Percentiles rank a stretch among this genome's conserved stretches.
Evolutionary conservation across 2,888 invertebrate genomes (phyloP).

Genomic region (Leptinotarsa tumamoca): DNA sequence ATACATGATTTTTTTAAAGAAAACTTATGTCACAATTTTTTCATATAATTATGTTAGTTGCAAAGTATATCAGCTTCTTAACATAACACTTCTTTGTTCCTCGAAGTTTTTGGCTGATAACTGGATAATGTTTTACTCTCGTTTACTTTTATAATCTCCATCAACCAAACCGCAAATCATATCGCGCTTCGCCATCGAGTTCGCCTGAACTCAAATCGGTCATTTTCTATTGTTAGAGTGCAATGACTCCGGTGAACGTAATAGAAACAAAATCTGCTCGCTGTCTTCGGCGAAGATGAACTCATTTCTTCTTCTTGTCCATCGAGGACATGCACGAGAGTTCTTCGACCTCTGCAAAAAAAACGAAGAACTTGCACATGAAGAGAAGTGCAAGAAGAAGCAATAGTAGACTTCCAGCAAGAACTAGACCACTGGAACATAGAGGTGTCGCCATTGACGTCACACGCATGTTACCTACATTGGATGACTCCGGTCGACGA

Average conservation of each 20-base stretch:
- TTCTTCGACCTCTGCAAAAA: constrained; percentile 49
- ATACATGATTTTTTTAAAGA: too few species aligned
- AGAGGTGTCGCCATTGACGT: constrained; percentile 66
- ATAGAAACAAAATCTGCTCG: constrained; percentile 52
- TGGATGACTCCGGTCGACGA: constrained; percentile 42
- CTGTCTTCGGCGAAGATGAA: constrained; percentile 54
- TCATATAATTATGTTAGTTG: too few species aligned
- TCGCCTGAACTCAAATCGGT: constrained; percentile 38
- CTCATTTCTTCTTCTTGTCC: constrained; percentile 58
- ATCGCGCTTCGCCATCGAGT: constrained; percentile 24
- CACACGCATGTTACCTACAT: constrained; percentile 63
- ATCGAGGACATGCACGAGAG: constrained; percentile 56
- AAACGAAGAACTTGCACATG: constrained; percentile 45
- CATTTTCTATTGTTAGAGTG: constrained; percentile 44
- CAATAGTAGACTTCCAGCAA: constrained; percentile 54
- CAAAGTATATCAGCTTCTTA: too few species aligned
- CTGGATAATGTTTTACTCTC: too few species aligned
- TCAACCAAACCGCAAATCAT: constrained; percentile 19
- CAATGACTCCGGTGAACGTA: constrained; percentile 47
- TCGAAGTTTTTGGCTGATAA: too few species aligned
- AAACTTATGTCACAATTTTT: too few species aligned
- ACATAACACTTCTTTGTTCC: too few species aligned
- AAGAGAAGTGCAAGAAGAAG: constrained; percentile 51
- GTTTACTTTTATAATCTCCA: background rate
- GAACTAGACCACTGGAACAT: constrained; percentile 66